Conservation (phyloP, 2,113 vertebrate species). For the Myocastor coypus region DNA sequence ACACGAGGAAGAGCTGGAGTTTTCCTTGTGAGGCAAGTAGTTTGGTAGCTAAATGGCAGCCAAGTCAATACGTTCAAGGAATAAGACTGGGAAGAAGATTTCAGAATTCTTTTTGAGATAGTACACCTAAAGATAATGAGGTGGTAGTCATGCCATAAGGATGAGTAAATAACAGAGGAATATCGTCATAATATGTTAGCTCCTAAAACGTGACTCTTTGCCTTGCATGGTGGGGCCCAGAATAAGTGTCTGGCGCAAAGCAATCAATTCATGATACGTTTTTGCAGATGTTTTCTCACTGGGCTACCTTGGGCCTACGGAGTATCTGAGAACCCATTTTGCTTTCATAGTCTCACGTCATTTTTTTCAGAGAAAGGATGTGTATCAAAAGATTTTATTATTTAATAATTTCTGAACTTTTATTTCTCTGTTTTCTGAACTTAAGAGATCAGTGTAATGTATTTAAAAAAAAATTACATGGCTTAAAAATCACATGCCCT, state of each 20-base stretch:
- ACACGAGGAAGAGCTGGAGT: neutral
- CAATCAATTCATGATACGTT: neutral
- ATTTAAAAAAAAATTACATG: neutral
- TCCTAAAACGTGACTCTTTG: neutral
- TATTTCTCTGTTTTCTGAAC: constrained; percentile 23
- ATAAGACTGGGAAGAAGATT: neutral
- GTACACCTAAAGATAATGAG: neutral
- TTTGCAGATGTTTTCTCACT: fast-evolving
- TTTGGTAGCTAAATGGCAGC: neutral
- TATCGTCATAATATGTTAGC: neutral
- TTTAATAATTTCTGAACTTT: constrained; percentile 12
- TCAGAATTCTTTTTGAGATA: neutral
- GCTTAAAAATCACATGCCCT: neutral
- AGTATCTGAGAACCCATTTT: neutral
- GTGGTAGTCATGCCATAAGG: too few relatives aligned
- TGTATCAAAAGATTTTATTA: neutral
- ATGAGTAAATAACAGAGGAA: neutral
- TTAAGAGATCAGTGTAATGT: constrained; percentile 2
- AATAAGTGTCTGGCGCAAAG: fast-evolving
- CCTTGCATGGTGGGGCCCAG: neutral
- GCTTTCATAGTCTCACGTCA: neutral
- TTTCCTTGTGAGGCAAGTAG: neutral
- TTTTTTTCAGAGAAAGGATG: neutral
- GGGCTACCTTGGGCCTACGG: neutral
- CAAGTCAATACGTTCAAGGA: neutral